Evolutionary conservation across 1,140 invertebrate genomes (phyloP), one percentile per base, ranked within the genome.

Genomic region (Drosophila teissieri): DNA sequence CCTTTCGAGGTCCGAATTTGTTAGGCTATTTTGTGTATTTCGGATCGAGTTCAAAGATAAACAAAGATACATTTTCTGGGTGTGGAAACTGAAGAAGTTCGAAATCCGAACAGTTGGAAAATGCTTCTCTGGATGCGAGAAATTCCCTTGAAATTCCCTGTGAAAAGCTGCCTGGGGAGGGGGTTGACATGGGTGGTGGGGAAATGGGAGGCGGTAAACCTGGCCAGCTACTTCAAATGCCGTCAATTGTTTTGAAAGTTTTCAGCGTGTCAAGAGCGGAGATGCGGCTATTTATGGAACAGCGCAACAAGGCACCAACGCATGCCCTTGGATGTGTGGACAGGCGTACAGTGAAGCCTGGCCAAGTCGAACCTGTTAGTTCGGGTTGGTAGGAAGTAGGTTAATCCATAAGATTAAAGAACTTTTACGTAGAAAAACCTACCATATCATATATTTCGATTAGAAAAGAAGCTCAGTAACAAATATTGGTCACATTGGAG

Each of bases 241-340:
- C 73, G 65, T 69, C 84, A 85, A 86, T 88, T 88, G 85, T 85
- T 80, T 84, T 80, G 27, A 51, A 51, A 51, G 48, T 51, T 51
- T 51, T 51, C 48, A 70, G 82, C 70, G 49, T 65, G 74, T 36
- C 68, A 45, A 39, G 19, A 17, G 15, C 24, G 11, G 39, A 52
- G 65, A 67, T 73, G 74, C 56, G 37, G 44, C 83, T 86, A 86
- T 86, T 86, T 86, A 86, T 86, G 83, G 83, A 88, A 82, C 82
- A 63, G n/a, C 34, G 48, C 48, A 51, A 51, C 48, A 51, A 34
- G 48, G 48, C 48, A 27, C 44, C 60, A 65, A 70, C 45, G 24
- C 48, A 19, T 51, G 61, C 42, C 61, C 67, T 69, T 69, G 67
- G 58, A 11, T 51, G 68, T 61, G 54, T 17, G 54, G 19, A 56